phyloP scores from a whole-genome alignment of 2,113 vertebrate species.

The Ptyas mucosa region DNA sequence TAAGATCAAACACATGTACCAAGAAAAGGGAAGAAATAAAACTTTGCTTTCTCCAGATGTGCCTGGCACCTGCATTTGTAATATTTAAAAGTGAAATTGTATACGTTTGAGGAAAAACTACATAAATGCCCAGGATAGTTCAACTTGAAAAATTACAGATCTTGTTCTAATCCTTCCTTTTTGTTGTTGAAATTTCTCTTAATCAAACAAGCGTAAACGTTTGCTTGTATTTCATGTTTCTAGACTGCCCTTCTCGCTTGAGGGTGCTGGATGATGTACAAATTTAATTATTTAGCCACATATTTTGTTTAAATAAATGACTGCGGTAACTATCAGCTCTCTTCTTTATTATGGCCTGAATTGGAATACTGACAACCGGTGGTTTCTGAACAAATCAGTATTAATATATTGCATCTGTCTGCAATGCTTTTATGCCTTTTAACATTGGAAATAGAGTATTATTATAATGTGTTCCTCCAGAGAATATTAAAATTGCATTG shows the following conservation, averaged over 20 bases:
- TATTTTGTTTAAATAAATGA: background rate
- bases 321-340: background rate
- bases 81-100: background rate
- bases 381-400: background rate
- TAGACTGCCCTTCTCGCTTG: too few relatives aligned
- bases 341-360: background rate
- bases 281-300: background rate
- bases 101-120: background rate
- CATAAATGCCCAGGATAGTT: background rate
- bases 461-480: background rate
- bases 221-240: too few relatives aligned
- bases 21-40: background rate
- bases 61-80: background rate
- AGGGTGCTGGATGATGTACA: too few relatives aligned
- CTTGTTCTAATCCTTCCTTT: background rate
- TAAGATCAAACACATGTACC: background rate
- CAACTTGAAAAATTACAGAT: background rate
- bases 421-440: background rate
- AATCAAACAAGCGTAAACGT: fast-evolving
- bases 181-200: background rate
- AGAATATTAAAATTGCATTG: background rate
- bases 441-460: background rate
- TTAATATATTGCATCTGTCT: background rate
- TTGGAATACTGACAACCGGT: background rate
- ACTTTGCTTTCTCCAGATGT: background rate